Conservation (phyloP, 2,113 vertebrate genomes). For the Pardalotus punctatus region DNA sequence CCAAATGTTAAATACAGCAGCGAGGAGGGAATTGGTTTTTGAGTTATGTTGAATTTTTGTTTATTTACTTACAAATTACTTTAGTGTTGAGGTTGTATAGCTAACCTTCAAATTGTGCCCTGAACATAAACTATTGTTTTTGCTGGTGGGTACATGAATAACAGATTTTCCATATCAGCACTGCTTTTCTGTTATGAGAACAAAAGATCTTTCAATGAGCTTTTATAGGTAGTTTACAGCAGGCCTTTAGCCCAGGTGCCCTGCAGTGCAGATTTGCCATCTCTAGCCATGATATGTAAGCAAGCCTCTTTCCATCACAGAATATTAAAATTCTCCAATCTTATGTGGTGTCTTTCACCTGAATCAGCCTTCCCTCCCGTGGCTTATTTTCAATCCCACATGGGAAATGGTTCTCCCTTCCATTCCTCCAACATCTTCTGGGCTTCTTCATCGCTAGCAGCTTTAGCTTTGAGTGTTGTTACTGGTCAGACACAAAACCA, state of each 20-base stretch:
- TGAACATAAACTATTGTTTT: not conserved
- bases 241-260: not conserved
- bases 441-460: not conserved
- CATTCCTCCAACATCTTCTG: not conserved
- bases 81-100: not conserved
- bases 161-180: not conserved
- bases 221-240: not conserved
- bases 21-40: rapidly evolving
- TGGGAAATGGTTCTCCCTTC: not conserved
- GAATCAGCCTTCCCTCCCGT: not conserved
- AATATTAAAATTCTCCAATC: not conserved
- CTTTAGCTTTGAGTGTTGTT: not conserved
- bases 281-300: not conserved
- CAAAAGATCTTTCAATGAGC: not conserved
- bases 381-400: not conserved
- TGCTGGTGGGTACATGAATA: not conserved
- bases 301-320: not conserved
- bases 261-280: not conserved
- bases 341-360: not conserved
- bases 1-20: not conserved
- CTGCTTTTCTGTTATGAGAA: not conserved
- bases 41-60: not conserved
- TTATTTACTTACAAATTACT: conserved; percentile 16
- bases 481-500: not conserved
- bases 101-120: not conserved